Base-by-base conservation (phyloP, 1,140 invertebrate genomes). In the Zaprionus capensis region DNA sequence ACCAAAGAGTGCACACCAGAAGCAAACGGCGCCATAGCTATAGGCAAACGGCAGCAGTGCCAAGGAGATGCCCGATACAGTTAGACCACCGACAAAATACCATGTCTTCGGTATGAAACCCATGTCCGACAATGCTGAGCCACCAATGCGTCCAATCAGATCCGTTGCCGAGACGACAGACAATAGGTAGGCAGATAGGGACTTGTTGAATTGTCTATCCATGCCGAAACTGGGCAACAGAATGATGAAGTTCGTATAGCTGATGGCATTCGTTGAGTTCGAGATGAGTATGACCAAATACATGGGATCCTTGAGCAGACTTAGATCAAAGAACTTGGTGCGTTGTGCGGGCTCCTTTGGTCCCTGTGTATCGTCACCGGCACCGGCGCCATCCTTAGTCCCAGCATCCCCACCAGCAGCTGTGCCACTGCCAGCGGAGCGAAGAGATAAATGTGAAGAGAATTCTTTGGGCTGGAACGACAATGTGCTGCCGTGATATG, bases 241-340 rank as follows among this genome's bases (percentile, higher is more conserved):
- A 57, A 97, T 97, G 0, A 97, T 95, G 70, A 97, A 97, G 90
- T 98, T 97, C 0, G 97, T 97, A 80, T 97, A 97, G 58, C 96
- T 97, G 51, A 97, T 96, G 2, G 96, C 97, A 73, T 96, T 97
- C 0, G 96, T 97, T 26, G 95, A 96, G 83, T 97, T 97, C 0
- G 96, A 97, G 74, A 97, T 95, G 17, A 97, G 91, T 57, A 97
- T 97, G 4, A 97, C 95, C 44, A 97, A 93, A 85, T 97, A 97
- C 34, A 97, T 94, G 0, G 96, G 96, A 91, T 97, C 96, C 91
- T 94, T 96, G 0, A 97, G 91, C 1, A 97, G 90, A n/a, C 95
- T 94, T 0, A 96, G 86, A 82, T 97, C 96, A 81, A 97, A 96
- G 76, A 96, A 96, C 90, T 96, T 96, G 31, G 93, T 95, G 9